These are phyloP conservation scores for Tachysurus vachellii DNA, from an alignment of 2,113 vertebrate genomes.

Conservation along the genomic window DNA sequence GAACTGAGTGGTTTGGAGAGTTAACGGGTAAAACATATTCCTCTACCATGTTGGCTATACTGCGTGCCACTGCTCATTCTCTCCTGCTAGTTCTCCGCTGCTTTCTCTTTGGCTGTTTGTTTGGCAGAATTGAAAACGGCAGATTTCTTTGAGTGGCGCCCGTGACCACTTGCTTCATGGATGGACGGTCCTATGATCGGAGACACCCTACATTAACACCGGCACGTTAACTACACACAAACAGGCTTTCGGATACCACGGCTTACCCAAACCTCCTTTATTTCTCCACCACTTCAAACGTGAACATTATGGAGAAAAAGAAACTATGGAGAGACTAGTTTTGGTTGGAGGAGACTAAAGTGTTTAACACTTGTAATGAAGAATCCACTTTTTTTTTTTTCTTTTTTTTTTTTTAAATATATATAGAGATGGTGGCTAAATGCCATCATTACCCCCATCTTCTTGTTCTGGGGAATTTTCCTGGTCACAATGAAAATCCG, in stretches of 20 bases:
- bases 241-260: neutral
- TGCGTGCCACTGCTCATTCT: constrained; percentile 49
- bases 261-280: neutral
- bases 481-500: constrained; percentile 6
- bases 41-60: constrained; percentile 35
- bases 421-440: neutral
- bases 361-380: constrained; percentile 11
- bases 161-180: neutral
- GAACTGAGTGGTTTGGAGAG: constrained; percentile 26
- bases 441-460: neutral
- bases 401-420: neutral
- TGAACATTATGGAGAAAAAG: neutral
- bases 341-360: neutral
- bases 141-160: neutral
- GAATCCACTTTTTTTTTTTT: neutral
- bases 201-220: constrained; percentile 9
- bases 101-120: constrained; percentile 32
- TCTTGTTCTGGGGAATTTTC: neutral
- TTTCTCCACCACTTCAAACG: neutral
- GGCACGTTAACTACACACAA: constrained; percentile 21
- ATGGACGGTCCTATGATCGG: neutral
- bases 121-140: neutral
- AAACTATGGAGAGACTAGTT: neutral
- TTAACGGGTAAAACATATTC: constrained; percentile 37
- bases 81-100: constrained; percentile 54